These are phyloP conservation scores for Polyodon spathula DNA, from an alignment of 2,113 vertebrate species.

Conservation along the genomic window DNA sequence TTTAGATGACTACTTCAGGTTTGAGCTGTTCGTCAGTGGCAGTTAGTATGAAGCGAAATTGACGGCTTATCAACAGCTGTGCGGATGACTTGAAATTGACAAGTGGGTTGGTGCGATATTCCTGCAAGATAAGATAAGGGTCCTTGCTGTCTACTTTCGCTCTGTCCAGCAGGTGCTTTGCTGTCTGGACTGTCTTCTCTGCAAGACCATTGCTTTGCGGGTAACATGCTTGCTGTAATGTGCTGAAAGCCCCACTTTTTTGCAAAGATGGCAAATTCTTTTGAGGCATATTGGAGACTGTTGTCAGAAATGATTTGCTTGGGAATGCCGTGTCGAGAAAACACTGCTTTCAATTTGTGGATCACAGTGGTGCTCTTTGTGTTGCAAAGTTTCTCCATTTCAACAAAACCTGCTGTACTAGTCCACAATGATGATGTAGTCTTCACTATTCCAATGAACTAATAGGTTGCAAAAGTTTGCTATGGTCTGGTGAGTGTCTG, in stretches of 20 bases:
- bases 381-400: constrained; percentile 5
- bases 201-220: constrained; percentile 14
- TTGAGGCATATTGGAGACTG: constrained; percentile 5
- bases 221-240: constrained; percentile 14
- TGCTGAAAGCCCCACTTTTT: constrained; percentile 17
- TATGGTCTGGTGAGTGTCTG: constrained; percentile 3
- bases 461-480: neutral
- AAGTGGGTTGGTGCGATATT: constrained; percentile 16
- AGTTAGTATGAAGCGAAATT: constrained; percentile 10
- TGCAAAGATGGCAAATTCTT: constrained; percentile 14
- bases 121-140: constrained; percentile 5
- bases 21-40: constrained; percentile 18
- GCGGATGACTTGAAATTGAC: constrained; percentile 14
- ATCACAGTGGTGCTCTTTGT: constrained; percentile 2
- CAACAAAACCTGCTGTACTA: constrained; percentile 14
- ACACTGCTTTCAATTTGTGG: constrained; percentile 6
- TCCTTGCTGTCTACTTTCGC: constrained; percentile 16
- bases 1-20: constrained; percentile 1
- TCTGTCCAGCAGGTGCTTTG: constrained; percentile 10
- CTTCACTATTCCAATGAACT: constrained; percentile 6
- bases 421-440: constrained; percentile 4
- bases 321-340: constrained; percentile 11
- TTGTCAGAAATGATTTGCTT: constrained; percentile 11
- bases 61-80: constrained; percentile 18
- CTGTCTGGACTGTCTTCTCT: constrained; percentile 13